Percentiles rank a stretch among this genome's conserved stretches.
phyloP scores from a whole-genome alignment of 2,888 invertebrate genomes.

The Aspidiotus destructor region DNA sequence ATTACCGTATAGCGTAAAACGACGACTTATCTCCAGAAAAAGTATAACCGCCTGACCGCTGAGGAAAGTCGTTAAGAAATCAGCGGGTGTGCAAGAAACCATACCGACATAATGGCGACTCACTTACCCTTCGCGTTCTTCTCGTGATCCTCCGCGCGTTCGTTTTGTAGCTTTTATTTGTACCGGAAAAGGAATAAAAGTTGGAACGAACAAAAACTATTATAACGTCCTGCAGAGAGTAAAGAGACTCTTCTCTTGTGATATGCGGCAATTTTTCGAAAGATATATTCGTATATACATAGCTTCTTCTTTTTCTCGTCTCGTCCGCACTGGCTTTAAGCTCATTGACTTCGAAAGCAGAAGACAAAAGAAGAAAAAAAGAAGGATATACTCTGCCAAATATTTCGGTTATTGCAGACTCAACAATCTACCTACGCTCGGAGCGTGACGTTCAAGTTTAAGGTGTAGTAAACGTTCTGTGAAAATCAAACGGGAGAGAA shows the following conservation, averaged over 20 bases:
- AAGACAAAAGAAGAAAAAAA: no score
- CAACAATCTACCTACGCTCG: no score
- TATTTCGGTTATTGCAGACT: no score
- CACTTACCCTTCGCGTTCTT: constrained; percentile 21
- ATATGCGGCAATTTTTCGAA: constrained; percentile 16
- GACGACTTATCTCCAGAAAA: constrained; percentile 21
- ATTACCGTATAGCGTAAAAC: constrained; percentile 10
- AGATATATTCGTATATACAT: constrained; percentile 1
- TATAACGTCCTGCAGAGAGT: constrained; percentile 29
- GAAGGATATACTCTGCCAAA: no score
- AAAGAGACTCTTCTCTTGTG: constrained; percentile 12
- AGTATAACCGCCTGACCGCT: constrained; percentile 29
- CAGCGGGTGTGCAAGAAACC: constrained; percentile 31
- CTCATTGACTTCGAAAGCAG: neutral
- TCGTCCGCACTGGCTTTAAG: neutral
- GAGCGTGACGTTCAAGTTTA: no score
- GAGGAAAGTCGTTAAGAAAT: constrained; percentile 33
- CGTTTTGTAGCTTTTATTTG: constrained; percentile 25
- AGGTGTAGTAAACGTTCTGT: no score
- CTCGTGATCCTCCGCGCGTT: constrained; percentile 10
- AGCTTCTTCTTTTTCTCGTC: neutral
- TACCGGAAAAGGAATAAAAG: constrained; percentile 32
- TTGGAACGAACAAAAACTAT: constrained; percentile 21
- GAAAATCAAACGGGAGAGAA: no score
- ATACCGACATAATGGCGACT: constrained; percentile 32